phyloP scores from a whole-genome alignment of 1,140 invertebrate genomes.

The Prorops nasuta region DNA sequence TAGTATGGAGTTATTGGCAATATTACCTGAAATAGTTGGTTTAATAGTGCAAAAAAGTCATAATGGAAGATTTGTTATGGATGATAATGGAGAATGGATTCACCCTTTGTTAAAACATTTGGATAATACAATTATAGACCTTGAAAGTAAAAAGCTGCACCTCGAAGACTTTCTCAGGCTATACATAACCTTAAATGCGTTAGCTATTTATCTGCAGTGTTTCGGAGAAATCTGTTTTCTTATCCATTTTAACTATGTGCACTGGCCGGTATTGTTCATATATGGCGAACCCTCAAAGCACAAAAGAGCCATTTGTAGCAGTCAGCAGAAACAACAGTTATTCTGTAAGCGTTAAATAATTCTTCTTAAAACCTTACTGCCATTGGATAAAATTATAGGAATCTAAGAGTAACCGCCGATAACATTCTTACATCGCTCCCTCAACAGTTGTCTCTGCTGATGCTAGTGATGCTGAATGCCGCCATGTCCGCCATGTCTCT shows the following conservation, averaged over 20 bases:
- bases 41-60: constrained; percentile 21
- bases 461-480: no score
- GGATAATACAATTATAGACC: constrained; percentile 7
- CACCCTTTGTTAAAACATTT: constrained; percentile 34
- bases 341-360: background rate
- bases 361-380: no score
- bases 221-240: background rate
- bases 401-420: no score
- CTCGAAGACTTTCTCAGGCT: constrained; percentile 35
- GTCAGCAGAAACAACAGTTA: background rate
- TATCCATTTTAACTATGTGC: background rate
- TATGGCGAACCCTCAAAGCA: no score
- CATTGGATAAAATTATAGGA: background rate
- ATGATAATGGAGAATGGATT: constrained; percentile 32
- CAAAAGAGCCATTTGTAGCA: background rate
- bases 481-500: no score
- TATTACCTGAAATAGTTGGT: constrained; percentile 35
- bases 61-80: constrained; percentile 11
- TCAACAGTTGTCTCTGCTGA: no score
- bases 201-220: constrained; percentile 8
- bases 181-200: constrained; percentile 40
- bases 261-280: background rate
- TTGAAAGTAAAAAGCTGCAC: constrained; percentile 18
- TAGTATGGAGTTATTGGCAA: constrained; percentile 41
- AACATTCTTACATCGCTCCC: no score